These are phyloP conservation scores for Cheilosia soror DNA, from an alignment of 2,888 invertebrate species.

Conservation along the genomic window DNA sequence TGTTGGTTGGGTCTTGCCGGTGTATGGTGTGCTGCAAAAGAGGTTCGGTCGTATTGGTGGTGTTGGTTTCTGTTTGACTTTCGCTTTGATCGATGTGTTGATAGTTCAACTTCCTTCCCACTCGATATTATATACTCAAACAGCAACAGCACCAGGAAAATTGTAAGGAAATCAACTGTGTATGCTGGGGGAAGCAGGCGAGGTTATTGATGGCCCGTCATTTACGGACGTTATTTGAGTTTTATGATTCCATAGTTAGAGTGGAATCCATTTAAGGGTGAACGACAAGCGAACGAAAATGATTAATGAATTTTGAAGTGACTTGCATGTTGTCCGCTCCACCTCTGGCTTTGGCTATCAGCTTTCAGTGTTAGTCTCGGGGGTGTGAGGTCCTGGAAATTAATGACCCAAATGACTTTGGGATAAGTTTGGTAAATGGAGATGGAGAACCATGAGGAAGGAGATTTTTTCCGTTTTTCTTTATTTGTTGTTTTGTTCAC, in stretches of 20 bases:
- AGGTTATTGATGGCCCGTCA: constrained; percentile 75
- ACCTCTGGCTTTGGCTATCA: constrained; percentile 53
- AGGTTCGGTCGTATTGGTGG: constrained; percentile 27
- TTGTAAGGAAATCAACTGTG: constrained; percentile 62
- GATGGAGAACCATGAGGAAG: constrained; percentile 31
- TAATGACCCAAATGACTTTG: constrained; percentile 74
- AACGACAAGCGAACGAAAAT: constrained; percentile 78
- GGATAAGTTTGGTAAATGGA: constrained; percentile 52
- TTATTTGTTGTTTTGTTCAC: constrained; percentile 2
- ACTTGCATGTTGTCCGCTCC: constrained; percentile 79
- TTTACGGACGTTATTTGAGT: constrained; percentile 75
- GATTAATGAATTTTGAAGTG: constrained; percentile 83
- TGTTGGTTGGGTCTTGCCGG: constrained; percentile 50
- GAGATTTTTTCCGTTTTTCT: not conserved
- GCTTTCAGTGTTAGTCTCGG: constrained; percentile 29
- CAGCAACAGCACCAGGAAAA: constrained; percentile 33
- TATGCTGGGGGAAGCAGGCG: constrained; percentile 25
- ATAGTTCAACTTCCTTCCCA: constrained; percentile 72
- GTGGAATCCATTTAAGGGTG: constrained; percentile 72
- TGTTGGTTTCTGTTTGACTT: constrained; percentile 72
- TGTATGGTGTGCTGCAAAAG: constrained; percentile 10
- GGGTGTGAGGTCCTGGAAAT: constrained; percentile 66
- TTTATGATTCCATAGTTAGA: constrained; percentile 74
- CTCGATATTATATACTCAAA: constrained; percentile 19
- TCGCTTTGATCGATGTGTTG: constrained; percentile 75